Base-by-base conservation (phyloP, 2,797 vertebrate species). In the Sebastes cheni region DNA sequence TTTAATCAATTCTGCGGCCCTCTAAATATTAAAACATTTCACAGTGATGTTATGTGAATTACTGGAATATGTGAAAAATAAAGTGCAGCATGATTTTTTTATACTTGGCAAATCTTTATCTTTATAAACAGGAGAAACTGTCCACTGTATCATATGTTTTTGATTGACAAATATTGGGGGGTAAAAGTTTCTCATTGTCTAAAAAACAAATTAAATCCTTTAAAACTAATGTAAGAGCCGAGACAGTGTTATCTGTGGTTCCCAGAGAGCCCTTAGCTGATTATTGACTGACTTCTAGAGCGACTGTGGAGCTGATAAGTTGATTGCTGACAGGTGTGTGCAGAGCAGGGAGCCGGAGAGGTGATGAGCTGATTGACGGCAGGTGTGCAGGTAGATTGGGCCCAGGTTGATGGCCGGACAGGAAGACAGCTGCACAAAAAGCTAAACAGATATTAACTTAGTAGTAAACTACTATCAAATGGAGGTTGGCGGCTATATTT, bases 401-500 rank as follows among this genome's bases (percentile, higher is more conserved):
- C 42, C 42, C 42, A 46, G 42, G 42, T 46, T 46, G 42, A 46
- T 18, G 42, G 42, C 42, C 6, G 14, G 42, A 46, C 14, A 18
- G 6, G 16, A 8, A 18, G 42, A 46, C 2, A 46, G 14, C 0
- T 46, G 6, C 42, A 46, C 42, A 46, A 46, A 46, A 46, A 46
- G 42, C 42, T 46, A 86, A 91, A 88, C 84, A 88, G 77, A 74
- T 75, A 89, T 84, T 82, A 46, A 58, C 75, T 79, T 80, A 42
- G 77, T 76, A 58, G 68, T 89, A 91, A 91, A 90, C 82, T 90
- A 58, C 77, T 64, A 88, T 89, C 84, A 88, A 66, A 58, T 82
- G 62, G 65, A 64, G 50, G 27, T 27, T 1, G 72, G 18, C 25
- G 6, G 64, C 30, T 86, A 70, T 29, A 32, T 71, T 84, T 82